Evolutionary conservation across 2,888 invertebrate genomes (phyloP).

Genomic region (Tiliacea citrago): DNA sequence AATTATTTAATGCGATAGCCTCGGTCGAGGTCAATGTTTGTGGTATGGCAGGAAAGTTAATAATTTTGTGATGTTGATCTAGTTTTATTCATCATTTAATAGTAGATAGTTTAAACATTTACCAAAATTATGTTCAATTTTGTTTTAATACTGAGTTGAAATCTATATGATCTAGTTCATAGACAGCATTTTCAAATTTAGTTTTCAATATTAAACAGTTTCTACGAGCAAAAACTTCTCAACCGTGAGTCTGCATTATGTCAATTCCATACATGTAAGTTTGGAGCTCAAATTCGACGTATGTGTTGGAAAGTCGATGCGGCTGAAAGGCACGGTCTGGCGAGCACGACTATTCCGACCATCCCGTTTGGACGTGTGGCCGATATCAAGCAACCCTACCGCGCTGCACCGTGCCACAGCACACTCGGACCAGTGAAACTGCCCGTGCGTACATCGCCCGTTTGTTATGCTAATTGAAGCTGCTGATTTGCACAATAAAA

Average conservation of each 20-base stretch:
- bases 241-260: constrained; percentile 35
- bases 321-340: constrained; percentile 85
- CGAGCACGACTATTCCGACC: constrained; percentile 74
- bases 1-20: constrained; percentile 76
- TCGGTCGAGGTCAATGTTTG: constrained; percentile 44
- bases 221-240: constrained; percentile 12
- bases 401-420: constrained; percentile 42
- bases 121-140: too few species aligned
- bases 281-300: constrained; percentile 68
- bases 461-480: constrained; percentile 87
- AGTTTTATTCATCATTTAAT: background rate
- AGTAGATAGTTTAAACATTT: background rate
- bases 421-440: constrained; percentile 58
- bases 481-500: constrained; percentile 88
- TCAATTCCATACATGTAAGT: constrained; percentile 57
- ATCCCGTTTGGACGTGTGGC: constrained; percentile 80
- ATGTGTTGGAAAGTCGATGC: constrained; percentile 79
- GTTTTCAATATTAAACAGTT: constrained; percentile 1
- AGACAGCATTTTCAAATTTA: too few species aligned
- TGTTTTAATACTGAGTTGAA: background rate
- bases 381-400: constrained; percentile 79
- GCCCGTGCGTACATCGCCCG: constrained; percentile 74
- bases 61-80: constrained; percentile 1
- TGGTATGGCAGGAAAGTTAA: constrained; percentile 28
- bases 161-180: background rate